Conservation (phyloP, 2,113 vertebrate genomes). For the Nesogale talazaci region DNA sequence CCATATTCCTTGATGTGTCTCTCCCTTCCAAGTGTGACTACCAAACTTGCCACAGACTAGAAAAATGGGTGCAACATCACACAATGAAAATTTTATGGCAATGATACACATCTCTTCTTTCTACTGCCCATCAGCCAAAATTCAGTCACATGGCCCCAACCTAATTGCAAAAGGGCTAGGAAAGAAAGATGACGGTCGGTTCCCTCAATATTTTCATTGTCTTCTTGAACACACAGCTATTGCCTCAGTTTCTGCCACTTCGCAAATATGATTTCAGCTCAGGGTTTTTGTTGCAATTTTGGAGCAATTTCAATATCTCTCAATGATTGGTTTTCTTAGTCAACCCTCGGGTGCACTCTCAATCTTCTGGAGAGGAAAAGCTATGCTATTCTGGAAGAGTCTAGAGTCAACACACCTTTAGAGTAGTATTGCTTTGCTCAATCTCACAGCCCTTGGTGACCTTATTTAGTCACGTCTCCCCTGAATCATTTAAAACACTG, state of each 20-base stretch:
- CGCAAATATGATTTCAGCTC: background rate
- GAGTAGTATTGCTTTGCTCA: background rate
- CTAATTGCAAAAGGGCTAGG: background rate
- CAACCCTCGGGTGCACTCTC: background rate
- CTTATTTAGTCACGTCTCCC: background rate
- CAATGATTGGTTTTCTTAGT: conserved; percentile 11
- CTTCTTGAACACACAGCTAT: background rate
- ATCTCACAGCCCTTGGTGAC: background rate
- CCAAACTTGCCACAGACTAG: background rate
- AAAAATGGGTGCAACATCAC: background rate
- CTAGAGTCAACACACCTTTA: background rate
- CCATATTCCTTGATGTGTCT: background rate
- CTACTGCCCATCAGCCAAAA: background rate
- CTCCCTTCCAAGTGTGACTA: background rate
- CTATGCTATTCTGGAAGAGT: background rate
- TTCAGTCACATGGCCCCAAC: background rate
- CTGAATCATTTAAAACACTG: conserved; percentile 4
- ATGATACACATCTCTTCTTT: background rate
- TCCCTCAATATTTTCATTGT: background rate
- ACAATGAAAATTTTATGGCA: background rate
- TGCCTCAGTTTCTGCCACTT: background rate
- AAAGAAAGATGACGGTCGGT: background rate
- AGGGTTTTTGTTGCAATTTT: conserved; percentile 32
- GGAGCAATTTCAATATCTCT: background rate
- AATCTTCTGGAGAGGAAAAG: background rate